phyloP scores from a whole-genome alignment of 2,888 invertebrate species.

The Nasonia oneida region DNA sequence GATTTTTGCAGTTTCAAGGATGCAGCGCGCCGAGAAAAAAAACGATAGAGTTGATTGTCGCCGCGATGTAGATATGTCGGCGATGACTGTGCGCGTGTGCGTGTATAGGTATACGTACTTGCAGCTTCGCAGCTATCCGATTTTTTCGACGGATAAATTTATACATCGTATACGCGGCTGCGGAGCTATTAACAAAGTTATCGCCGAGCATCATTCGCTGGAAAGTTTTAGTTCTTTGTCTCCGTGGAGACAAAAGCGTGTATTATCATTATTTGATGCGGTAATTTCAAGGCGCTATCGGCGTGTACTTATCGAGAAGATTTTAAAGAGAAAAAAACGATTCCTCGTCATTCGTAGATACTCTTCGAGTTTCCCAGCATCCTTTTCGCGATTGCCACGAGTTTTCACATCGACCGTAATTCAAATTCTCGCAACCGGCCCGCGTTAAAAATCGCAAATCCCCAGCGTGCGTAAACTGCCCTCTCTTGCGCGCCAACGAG shows the following conservation, averaged over 20 bases:
- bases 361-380: too few species aligned
- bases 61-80: not conserved
- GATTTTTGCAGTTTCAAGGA: constrained; percentile 1
- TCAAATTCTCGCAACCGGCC: not conserved
- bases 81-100: too few species aligned
- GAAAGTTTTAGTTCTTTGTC: not conserved
- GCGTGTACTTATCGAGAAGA: not conserved
- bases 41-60: not conserved
- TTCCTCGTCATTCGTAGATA: not conserved
- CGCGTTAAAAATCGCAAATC: constrained; percentile 13
- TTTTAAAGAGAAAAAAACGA: not conserved
- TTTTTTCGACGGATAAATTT: not conserved
- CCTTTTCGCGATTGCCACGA: not conserved
- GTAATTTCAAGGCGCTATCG: too few species aligned
- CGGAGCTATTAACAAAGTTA: not conserved
- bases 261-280: not conserved
- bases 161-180: not conserved
- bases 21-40: not conserved
- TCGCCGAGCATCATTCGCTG: not conserved
- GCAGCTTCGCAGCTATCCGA: not conserved
- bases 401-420: not conserved
- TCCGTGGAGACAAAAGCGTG: not conserved
- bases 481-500: not conserved
- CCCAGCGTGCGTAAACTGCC: not conserved
- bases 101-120: not conserved